Conservation (phyloP, 30 jellyfish, hydroid and myxozoan genomes). For the Aurelia aurita complex sp. Pacific region DNA sequence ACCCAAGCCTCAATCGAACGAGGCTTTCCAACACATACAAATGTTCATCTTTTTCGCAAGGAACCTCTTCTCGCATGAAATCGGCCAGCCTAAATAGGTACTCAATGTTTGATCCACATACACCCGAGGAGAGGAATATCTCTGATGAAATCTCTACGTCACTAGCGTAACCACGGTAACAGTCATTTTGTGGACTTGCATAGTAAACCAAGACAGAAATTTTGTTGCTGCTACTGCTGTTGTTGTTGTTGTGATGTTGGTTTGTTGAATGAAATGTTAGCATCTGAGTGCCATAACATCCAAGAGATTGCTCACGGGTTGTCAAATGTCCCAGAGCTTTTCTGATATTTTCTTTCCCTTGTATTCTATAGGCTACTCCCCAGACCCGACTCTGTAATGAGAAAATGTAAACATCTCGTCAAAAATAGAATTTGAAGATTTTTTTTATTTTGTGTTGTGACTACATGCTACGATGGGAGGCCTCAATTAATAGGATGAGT, state of each 20-base stretch:
- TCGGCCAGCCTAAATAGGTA: conserved; percentile 82
- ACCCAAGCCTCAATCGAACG: conserved; percentile 72
- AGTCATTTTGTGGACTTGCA: conserved; percentile 72
- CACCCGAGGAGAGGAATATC: conserved; percentile 70
- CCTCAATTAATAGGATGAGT: no score
- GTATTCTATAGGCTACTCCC: conserved; percentile 83
- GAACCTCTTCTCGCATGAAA: conserved; percentile 70
- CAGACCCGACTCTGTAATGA: conserved; percentile 76
- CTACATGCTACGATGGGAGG: no score
- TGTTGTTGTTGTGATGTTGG: no score
- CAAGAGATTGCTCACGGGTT: conserved; percentile 81
- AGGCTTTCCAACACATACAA: conserved; percentile 58
- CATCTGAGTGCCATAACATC: conserved; percentile 53
- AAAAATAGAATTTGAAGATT: no score
- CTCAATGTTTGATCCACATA: conserved; percentile 85
- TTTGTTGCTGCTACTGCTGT: background rate
- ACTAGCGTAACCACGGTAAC: conserved; percentile 65
- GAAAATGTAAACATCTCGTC: background rate
- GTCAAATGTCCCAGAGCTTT: conserved; percentile 71
- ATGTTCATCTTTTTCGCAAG: conserved; percentile 77
- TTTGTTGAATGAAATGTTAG: conserved; percentile 37
- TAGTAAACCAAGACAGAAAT: conserved; percentile 65
- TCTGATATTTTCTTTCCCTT: conserved; percentile 71
- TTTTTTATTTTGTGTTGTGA: no score
- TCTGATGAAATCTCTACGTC: conserved; percentile 50